Evolutionary conservation across 1,140 invertebrate genomes (phyloP), one percentile per base, ranked within the genome.

Genomic region (Reticulitermes speratus): DNA sequence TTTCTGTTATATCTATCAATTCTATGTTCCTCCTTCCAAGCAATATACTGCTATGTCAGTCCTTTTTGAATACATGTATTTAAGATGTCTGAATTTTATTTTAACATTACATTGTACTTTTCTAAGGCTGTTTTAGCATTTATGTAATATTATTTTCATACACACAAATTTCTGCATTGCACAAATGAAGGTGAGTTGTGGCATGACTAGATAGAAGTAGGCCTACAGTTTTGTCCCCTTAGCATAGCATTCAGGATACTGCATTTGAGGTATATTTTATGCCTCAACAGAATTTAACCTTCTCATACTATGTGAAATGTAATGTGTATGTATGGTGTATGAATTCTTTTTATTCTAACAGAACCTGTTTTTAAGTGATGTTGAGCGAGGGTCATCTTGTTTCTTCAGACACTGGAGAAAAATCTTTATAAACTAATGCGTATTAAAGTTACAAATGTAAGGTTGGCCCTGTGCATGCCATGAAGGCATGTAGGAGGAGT

Each of bases 181-280:
- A 75, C 65, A 75, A 75, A 75, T n/a, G 65, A 75, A 30, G 65
- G 65, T 75, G 65, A 30, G 65, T 75, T 30, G 65, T 75, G 65
- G 14, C 65, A 11, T 75, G n/a, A 30, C 65, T 75, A 75, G 65
- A 75, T 75, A 75, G 65, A 75, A 2, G n/a, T 75, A 75, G 65
- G n/a, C 65, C 65, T 75, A 75, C 65, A 75, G 11, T 30, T 30
- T 75, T 14, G 14, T 75, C 65, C 65, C 65, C 9, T 11, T 75
- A 30, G n/a, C n/a, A 30, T 75, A 75, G n/a, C n/a, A 25, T 25
- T 30, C n/a, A 75, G n/a, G 65, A n/a, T 8, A 55, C 52, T 30
- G n/a, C n/a, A 75, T 25, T 75, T 75, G 9, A 30, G 14, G n/a
- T 65, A 65, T 65, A 65, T 65, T 65, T 23, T 65, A 23, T 75